Base-by-base conservation (phyloP, 64 coral and sea anemone species). In the Anthopleura sola region DNA sequence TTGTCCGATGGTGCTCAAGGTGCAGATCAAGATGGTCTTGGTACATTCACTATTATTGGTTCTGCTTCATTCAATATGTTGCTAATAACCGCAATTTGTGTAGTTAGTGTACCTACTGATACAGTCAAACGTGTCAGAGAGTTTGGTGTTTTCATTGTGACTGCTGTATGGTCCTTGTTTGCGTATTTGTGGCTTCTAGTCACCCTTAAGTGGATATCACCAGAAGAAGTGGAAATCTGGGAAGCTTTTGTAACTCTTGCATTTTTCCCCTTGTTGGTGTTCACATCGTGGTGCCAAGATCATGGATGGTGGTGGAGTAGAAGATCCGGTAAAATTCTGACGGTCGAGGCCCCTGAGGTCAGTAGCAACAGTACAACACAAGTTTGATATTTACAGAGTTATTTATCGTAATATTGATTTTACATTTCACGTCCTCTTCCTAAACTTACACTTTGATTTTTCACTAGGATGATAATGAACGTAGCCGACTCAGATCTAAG, bases 11-110 rank as follows among this genome's bases (percentile, higher is more conserved):
- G 24, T 20, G 21, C 82, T 3, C 82, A 62, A 31, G 36, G 69
- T 19, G 60, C 87, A 2, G 84, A 92, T 15, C 85, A 89, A 84
- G 94, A 96, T n/a, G 90, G 94, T 14, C 95, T 97, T 83, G 95
- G 95, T 14, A 93, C 91, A 32, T 93, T 93, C 47, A 93, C 95
- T 9, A 93, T 97, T 47, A 88, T 97, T 6, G 95, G 95, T 5
- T 93, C 91, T 24, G 95, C 95, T 18, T 93, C 95, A 0, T 97
- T 97, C 82, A 97, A 97, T 79, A 88, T 97, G 47, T 85, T 97
- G 10, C 38, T 97, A 19, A 97, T 97, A 19, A 97, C 91, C 32
- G 95, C 95, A 0, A 86, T 97, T 37, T 97, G 95, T 44, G 91
- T 97, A 20, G 75, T 93, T 17, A 93, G 91, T 44, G 91, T 97